Evolutionary conservation across 2,797 vertebrate genomes (phyloP), one percentile per base, ranked within the genome.

Genomic region (Acrossocheilus wenchowensis): DNA sequence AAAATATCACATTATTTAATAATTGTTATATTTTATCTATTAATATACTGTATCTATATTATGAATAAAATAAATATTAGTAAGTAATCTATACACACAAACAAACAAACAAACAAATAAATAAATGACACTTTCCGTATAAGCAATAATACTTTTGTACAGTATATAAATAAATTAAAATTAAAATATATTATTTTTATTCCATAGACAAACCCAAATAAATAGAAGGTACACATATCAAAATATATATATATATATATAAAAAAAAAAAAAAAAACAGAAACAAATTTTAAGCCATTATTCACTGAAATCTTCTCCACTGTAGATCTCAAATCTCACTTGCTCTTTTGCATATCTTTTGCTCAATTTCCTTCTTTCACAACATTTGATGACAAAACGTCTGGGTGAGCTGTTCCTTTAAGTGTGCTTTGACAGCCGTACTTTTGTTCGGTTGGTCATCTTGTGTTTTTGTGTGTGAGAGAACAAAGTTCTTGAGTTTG

Each of bases 401-500:
- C 62, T 66, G 57, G 23, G 34, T 6, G 30, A 36, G 4, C 45
- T 69, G 4, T 52, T 26, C 6, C 21, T 81, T 69, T 54, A 52
- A 81, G 19, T 15, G 30, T 23, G 26, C 57, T 74, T 36, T 34
- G 71, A 64, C 41, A 36, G 26, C 6, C 8, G 26, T 21, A 2
- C 62, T 50, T 50, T 84, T 17, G 21, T 41, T 23, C 17, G 23
- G 5, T 50, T 54, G 26, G 4, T n/a, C 11, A 3, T 82, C 41
- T 84, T 68, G 57, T 54, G 62, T 54, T 78, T 78, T 78, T 23
- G 45, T 54, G 69, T 74, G 64, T 36, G 52, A 48, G 57, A 57
- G 62, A 84, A 78, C 74, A 84, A 78, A 84, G 83, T 84, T 78
- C 74, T 75, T 10, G 45, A 54, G 74, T 84, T 78, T 68, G 64